Conservation (phyloP, 1,140 invertebrate genomes). For the Formica selysi region DNA sequence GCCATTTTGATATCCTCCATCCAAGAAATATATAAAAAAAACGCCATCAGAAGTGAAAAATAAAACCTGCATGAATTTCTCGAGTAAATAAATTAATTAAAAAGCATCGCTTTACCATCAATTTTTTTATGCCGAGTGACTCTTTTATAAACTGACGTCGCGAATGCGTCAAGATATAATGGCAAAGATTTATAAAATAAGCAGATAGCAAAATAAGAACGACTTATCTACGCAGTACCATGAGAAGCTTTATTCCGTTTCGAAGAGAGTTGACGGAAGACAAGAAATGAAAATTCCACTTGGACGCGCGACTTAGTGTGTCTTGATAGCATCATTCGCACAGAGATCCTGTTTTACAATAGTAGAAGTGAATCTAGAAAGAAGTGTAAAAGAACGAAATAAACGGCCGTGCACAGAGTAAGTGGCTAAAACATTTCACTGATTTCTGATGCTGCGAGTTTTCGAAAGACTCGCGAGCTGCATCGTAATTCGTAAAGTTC, state of each 20-base stretch:
- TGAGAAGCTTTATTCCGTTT: constrained; percentile 12
- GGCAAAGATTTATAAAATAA: neutral
- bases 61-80: neutral
- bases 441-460: neutral
- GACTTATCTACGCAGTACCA: constrained; percentile 15
- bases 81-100: too few species aligned
- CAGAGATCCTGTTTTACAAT: constrained; percentile 8
- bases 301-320: constrained; percentile 39
- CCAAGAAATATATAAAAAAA: neutral
- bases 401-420: neutral
- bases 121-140: neutral
- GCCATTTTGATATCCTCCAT: neutral
- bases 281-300: constrained; percentile 41
- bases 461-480: neutral
- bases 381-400: neutral
- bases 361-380: neutral
- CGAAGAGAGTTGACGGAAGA: constrained; percentile 11
- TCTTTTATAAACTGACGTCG: neutral
- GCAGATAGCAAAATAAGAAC: constrained; percentile 14
- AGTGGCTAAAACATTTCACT: neutral
- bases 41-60: neutral
- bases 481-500: neutral
- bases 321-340: constrained; percentile 19
- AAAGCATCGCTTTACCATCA: neutral
- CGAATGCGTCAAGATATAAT: neutral